Evolutionary conservation across 1,140 invertebrate species (phyloP).

Genomic region (Hetaerina americana): DNA sequence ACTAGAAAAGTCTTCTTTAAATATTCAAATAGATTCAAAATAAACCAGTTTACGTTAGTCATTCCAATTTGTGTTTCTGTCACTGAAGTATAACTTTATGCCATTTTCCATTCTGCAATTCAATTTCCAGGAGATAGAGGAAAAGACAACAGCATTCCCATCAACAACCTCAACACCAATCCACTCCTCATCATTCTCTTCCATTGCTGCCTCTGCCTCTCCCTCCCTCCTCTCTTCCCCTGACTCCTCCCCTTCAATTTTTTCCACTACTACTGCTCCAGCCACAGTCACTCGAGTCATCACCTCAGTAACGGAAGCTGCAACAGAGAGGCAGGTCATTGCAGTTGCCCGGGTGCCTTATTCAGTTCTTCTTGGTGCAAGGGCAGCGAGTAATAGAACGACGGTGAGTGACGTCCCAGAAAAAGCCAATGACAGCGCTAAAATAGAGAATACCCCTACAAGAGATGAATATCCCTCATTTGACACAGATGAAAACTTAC

Average conservation of each 20-base stretch:
- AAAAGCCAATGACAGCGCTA: neutral
- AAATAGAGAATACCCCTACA: neutral
- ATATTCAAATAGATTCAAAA: too few species aligned
- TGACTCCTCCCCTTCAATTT: neutral
- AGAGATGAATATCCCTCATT: neutral
- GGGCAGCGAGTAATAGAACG: neutral
- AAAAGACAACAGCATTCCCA: neutral
- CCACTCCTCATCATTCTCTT: neutral
- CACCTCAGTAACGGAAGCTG: conserved; percentile 2
- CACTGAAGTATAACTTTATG: too few species aligned
- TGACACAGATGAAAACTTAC: neutral
- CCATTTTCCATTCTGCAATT: too few species aligned
- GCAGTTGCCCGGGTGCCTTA: neutral
- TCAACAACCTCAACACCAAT: neutral
- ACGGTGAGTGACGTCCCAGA: neutral
- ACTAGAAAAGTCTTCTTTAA: too few species aligned
- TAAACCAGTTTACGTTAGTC: too few species aligned
- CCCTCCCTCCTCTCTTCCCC: neutral
- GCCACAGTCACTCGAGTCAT: conserved; percentile 1
- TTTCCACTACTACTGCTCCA: neutral
- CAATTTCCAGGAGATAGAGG: neutral
- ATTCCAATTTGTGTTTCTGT: too few species aligned
- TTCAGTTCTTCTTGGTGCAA: neutral
- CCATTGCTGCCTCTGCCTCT: neutral
- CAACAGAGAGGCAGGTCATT: neutral